Evolutionary conservation across 2,113 vertebrate species (phyloP).

Genomic region (Asarcornis scutulata): DNA sequence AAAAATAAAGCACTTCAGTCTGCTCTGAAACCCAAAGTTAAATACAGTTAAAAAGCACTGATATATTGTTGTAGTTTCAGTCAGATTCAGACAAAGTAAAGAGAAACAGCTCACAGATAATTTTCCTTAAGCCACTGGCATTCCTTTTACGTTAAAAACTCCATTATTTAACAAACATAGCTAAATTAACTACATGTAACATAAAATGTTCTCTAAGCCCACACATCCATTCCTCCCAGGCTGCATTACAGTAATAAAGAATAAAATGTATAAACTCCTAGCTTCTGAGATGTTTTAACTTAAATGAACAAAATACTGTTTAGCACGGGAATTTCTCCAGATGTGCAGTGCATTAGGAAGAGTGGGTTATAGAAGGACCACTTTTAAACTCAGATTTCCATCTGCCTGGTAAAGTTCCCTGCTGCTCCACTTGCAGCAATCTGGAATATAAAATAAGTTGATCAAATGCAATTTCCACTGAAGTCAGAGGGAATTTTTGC

Average conservation of each 20-base stretch:
- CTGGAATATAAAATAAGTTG: neutral
- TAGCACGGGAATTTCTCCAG: neutral
- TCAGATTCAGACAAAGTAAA: neutral
- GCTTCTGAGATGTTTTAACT: neutral
- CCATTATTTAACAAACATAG: neutral
- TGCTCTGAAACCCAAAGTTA: neutral
- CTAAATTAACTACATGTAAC: neutral
- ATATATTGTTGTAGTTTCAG: neutral
- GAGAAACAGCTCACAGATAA: neutral
- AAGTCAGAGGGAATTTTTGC: neutral
- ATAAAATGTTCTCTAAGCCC: neutral
- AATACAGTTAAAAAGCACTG: neutral
- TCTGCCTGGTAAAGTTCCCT: neutral
- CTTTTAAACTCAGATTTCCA: slow-evolving; percentile 7
- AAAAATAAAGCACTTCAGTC: neutral
- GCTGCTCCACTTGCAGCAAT: neutral
- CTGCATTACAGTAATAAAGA: neutral
- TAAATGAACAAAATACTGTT: neutral
- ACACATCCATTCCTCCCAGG: neutral
- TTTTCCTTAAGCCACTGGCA: neutral
- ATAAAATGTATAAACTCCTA: neutral
- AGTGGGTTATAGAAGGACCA: neutral
- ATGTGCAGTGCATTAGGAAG: neutral
- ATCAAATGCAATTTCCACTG: neutral
- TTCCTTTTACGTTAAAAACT: neutral